These are phyloP conservation scores for Himantopus leucocephalus DNA, from an alignment of 2,113 vertebrate species.

Conservation along the genomic window DNA sequence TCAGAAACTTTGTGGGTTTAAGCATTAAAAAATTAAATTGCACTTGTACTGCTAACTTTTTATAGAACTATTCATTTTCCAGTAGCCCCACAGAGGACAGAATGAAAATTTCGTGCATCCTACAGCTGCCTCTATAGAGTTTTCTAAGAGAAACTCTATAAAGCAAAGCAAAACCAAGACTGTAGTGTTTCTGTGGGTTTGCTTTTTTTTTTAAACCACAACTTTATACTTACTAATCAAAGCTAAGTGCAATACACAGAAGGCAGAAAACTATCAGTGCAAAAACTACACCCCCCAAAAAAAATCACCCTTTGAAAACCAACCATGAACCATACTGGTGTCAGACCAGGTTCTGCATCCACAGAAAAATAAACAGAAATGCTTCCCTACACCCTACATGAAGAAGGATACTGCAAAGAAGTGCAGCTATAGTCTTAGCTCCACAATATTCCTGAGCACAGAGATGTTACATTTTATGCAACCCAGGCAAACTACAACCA, in stretches of 20 bases:
- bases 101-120: background rate
- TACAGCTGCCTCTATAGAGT: background rate
- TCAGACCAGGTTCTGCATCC: background rate
- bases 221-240: background rate
- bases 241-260: background rate
- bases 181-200: background rate
- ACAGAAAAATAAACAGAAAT: background rate
- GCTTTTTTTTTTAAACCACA: background rate
- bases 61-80: background rate
- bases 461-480: background rate
- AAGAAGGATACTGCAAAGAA: background rate
- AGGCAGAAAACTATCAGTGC: background rate
- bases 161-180: background rate
- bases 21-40: background rate
- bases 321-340: accelerated
- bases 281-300: background rate
- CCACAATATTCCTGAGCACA: background rate
- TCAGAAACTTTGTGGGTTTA: background rate
- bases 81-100: background rate
- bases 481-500: background rate
- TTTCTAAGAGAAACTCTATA: background rate
- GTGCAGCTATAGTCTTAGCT: background rate
- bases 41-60: background rate
- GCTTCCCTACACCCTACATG: background rate
- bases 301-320: background rate